Percentiles rank a stretch among this genome's conserved stretches.
phyloP scores from a whole-genome alignment of 1,140 invertebrate species.

The Homarus americanus region DNA sequence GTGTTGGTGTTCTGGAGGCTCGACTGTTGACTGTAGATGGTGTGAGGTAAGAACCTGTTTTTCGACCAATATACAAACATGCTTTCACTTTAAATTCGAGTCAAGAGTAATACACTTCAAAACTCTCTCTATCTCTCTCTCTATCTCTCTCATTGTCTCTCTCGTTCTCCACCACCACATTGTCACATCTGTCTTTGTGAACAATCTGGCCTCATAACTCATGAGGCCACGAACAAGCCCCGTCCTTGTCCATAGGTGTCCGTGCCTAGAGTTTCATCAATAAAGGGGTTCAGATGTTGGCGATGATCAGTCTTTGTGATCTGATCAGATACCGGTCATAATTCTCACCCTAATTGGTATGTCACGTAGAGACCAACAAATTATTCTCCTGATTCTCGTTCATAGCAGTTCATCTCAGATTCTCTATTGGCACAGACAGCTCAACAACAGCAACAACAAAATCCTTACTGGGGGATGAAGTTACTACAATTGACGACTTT shows the following conservation, averaged over 20 bases:
- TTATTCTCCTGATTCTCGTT: not conserved
- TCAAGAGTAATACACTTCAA: too few species aligned
- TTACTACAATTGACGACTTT: too few species aligned
- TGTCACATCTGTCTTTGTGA: not conserved
- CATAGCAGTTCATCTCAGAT: not conserved
- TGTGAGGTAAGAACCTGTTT: too few species aligned
- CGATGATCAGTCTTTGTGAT: not conserved
- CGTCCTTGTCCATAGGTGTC: not conserved
- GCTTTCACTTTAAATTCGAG: too few species aligned
- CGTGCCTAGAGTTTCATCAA: not conserved
- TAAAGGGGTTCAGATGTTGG: constrained; percentile 1
- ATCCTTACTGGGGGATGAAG: too few species aligned
- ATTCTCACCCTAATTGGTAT: constrained; percentile 55
- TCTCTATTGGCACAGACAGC: not conserved
- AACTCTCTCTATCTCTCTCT: not conserved
- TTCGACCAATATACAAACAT: too few species aligned
- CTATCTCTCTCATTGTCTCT: not conserved
- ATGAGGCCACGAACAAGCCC: not conserved
- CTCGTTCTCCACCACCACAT: not conserved
- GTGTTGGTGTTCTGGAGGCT: too few species aligned
- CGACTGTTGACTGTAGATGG: too few species aligned
- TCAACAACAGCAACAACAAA: too few species aligned
- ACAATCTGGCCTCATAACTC: not conserved
- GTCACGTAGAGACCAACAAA: constrained; percentile 31
- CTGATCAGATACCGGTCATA: constrained; percentile 53